These are phyloP conservation scores for Cyprinodon tularosa DNA, from an alignment of 2,113 vertebrate species.

Conservation along the genomic window DNA sequence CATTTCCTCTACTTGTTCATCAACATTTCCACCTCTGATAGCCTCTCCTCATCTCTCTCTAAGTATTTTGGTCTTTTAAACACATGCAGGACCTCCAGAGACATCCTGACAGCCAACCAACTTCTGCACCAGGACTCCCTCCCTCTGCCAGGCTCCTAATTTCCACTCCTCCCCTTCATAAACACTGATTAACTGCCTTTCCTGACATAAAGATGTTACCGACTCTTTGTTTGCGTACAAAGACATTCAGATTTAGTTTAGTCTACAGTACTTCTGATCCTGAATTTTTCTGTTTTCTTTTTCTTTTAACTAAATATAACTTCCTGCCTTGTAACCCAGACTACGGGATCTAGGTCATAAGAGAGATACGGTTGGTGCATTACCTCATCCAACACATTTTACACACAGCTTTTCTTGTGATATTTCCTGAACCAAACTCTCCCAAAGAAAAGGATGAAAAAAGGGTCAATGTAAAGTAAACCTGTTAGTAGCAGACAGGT, in stretches of 20 bases:
- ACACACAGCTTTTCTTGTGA: constrained; percentile 43
- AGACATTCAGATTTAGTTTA: neutral
- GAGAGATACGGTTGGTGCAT: constrained; percentile 57
- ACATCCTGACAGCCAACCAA: constrained; percentile 76
- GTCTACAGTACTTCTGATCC: constrained; percentile 12
- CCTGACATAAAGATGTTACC: neutral
- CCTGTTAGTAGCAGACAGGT: constrained; percentile 18
- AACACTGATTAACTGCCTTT: constrained; percentile 41
- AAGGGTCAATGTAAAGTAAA: constrained; percentile 23
- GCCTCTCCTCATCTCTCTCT: constrained; percentile 59
- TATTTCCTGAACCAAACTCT: constrained; percentile 31
- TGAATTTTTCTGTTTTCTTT: constrained; percentile 29
- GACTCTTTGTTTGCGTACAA: neutral
- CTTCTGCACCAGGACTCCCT: constrained; percentile 58
- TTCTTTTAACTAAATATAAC: constrained; percentile 63
- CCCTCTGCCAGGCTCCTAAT: constrained; percentile 56
- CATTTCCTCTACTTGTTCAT: constrained; percentile 67
- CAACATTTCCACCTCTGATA: constrained; percentile 60
- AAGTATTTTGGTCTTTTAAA: constrained; percentile 74
- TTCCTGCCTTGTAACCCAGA: constrained; percentile 64
- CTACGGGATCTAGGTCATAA: constrained; percentile 72
- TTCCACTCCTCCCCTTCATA: constrained; percentile 64
- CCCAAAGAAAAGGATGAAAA: constrained; percentile 38
- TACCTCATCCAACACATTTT: constrained; percentile 48
- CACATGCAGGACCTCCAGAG: constrained; percentile 64